Evolutionary conservation across 2,888 invertebrate species (phyloP), one percentile per base, ranked within the genome.

Genomic region (Nycteola revayana): DNA sequence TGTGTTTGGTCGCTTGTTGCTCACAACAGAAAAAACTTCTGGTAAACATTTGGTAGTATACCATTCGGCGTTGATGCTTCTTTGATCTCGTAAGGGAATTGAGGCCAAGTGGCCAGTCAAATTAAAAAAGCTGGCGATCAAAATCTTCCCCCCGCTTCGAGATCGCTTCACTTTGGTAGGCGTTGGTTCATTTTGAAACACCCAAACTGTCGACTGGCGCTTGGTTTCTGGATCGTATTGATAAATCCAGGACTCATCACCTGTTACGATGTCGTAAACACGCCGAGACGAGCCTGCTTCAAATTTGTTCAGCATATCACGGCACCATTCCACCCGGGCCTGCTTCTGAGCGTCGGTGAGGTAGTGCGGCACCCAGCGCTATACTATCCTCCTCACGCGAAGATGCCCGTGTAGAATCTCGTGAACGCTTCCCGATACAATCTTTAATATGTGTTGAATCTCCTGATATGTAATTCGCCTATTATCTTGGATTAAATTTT

Each of bases 131-230:
- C 33, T 37, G 5, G 33, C 24, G 2, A 4, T 32, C 28, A 41
- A 41, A 36, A 42, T 36, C n/a, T 42, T 42, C 7, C 21, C 30
- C 18, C 11, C 32, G 21, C 30, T 42, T 32, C 36, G 28, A 8
- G 41, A 24, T 33, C 25, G 33, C 33, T 42, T 36, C 23, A 36
- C 36, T 32, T 35, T 41, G 25, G 25, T 41, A 32, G 24, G 28
- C 23, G 10, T 35, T 36, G 30, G 27, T 36, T 36, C 23, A 23
- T 23, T 23, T 23, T 23, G 23, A 36, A 36, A 32, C 32, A 38
- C 11, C 23, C 31, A 31, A 32, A 28, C 31, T 11, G 20, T 28
- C 20, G 25, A 44, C 36, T 33, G 22, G 26, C 26, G 28, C 27
- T 20, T 20, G 24, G 36, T 40, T 40, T 36, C 30, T 30, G 9